Conservation (phyloP, 2,797 vertebrate species). For the Sebastes alutus region DNA sequence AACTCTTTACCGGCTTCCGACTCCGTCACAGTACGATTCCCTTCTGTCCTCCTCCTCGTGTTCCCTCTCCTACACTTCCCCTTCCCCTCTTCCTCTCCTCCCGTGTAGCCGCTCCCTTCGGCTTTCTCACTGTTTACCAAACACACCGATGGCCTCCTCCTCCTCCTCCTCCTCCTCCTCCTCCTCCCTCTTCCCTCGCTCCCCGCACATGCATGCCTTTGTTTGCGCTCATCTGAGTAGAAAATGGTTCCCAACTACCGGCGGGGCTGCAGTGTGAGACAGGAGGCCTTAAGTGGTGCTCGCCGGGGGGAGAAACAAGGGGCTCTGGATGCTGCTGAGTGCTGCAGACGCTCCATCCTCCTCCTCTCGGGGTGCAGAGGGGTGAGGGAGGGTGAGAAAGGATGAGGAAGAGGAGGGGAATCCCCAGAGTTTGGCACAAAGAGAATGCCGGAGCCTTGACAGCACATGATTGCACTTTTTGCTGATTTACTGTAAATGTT, state of each 20-base stretch:
- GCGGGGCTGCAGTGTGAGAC: constrained; percentile 60
- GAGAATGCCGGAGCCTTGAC: neutral
- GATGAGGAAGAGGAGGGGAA: constrained; percentile 33
- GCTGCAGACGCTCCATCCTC: neutral
- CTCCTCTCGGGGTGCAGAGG: constrained; percentile 22
- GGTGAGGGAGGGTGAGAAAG: constrained; percentile 9
- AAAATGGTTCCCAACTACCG: constrained; percentile 71
- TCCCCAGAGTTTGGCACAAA: constrained; percentile 33
- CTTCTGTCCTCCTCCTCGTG: constrained; percentile 29
- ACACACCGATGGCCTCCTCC: constrained; percentile 65
- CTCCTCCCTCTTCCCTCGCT: constrained; percentile 28
- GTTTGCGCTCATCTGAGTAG: constrained; percentile 79
- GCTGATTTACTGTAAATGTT: neutral
- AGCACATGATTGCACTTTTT: neutral
- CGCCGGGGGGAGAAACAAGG: constrained; percentile 9
- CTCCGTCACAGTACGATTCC: constrained; percentile 5
- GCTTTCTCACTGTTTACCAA: constrained; percentile 81
- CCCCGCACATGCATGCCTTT: constrained; percentile 74
- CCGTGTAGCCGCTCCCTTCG: constrained; percentile 39
- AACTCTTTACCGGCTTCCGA: constrained; percentile 43
- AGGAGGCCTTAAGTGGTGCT: constrained; percentile 65
- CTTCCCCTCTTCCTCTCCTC: constrained; percentile 53
- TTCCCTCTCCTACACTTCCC: constrained; percentile 48
- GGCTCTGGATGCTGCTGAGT: constrained; percentile 24
- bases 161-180: constrained; percentile 36